Conservation (phyloP, 37 sponge, comb jelly and placozoan genomes). For the Theonella swinhoei region DNA sequence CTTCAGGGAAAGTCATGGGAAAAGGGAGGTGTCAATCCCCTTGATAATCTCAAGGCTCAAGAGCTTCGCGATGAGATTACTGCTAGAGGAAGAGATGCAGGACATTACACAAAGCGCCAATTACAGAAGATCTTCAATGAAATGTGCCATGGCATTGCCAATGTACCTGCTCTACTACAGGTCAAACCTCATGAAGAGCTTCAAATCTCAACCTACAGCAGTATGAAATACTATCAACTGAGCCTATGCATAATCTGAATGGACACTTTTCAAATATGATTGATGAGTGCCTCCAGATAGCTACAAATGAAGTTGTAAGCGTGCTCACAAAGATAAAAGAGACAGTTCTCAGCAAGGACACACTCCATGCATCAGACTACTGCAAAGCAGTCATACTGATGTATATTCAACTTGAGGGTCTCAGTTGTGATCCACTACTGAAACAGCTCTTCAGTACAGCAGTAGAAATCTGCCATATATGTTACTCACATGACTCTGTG, state of each 20-base stretch:
- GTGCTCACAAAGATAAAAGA: neutral
- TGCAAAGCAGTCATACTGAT: neutral
- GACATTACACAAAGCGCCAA: neutral
- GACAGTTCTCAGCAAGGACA: neutral
- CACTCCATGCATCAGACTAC: neutral
- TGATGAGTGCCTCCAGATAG: neutral
- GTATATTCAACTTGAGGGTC: neutral
- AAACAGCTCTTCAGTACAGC: neutral
- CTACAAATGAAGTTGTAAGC: neutral
- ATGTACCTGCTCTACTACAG: slow-evolving; percentile 22
- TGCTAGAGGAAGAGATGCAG: neutral
- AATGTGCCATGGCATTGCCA: neutral
- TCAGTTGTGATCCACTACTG: neutral
- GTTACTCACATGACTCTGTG: too few relatives aligned
- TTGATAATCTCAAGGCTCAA: neutral
- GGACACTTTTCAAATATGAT: neutral
- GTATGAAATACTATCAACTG: slow-evolving; percentile 4
- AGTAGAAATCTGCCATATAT: neutral
- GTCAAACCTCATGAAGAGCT: neutral
- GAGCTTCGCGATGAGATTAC: neutral
- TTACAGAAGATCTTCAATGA: neutral
- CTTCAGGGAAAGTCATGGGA: neutral
- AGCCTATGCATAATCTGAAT: neutral
- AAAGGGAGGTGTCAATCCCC: slow-evolving; percentile 9
- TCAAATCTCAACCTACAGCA: neutral